Evolutionary conservation across 64 coral and sea anemone genomes (phyloP).

Genomic region (Actinia equina): DNA sequence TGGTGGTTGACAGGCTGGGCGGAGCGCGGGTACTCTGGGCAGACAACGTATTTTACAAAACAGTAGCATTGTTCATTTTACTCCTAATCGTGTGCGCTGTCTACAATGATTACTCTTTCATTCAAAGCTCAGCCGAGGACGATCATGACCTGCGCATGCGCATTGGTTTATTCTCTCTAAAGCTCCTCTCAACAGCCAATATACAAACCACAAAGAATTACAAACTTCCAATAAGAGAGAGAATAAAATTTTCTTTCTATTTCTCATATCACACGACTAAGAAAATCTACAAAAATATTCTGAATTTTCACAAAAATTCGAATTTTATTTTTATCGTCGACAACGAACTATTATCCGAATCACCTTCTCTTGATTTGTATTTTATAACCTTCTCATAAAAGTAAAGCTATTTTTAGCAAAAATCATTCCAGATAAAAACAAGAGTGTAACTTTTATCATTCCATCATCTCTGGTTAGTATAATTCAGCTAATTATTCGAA

Average conservation of each 20-base stretch:
- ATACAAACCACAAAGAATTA: neutral
- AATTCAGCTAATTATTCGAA: neutral
- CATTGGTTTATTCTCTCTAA: neutral
- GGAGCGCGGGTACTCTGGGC: conserved; percentile 2
- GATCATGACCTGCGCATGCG: conserved; percentile 4
- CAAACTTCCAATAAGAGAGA: no score
- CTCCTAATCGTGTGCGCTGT: neutral
- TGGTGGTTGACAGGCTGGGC: conserved; percentile 15
- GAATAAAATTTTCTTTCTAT: neutral
- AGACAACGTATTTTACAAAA: conserved; percentile 31
- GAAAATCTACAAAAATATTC: neutral
- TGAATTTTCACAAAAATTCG: neutral
- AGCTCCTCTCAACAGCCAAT: neutral
- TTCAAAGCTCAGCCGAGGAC: neutral
- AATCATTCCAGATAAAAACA: neutral
- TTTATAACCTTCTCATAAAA: no score
- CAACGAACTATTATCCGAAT: no score
- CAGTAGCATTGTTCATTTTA: conserved; percentile 31
- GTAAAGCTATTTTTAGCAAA: neutral
- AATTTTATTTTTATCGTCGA: no score
- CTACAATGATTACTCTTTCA: neutral
- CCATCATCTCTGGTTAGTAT: neutral
- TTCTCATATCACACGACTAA: neutral
- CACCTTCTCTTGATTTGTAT: no score
- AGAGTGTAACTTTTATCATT: neutral